Evolutionary conservation across 2,888 invertebrate species (phyloP).

Genomic region (Drosophila meridiana): DNA sequence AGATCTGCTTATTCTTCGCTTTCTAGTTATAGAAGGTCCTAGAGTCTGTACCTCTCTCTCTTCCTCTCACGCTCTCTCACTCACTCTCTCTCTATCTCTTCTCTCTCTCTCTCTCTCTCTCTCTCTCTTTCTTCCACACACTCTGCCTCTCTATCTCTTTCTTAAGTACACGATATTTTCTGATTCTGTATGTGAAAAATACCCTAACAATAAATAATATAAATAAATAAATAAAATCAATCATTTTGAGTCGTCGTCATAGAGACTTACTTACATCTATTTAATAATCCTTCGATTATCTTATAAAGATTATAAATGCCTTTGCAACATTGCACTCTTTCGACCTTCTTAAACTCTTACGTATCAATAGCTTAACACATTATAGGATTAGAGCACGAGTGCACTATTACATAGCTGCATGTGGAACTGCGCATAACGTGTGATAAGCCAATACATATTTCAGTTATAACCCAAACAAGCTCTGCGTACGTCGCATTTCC

Average conservation of each 20-base stretch:
- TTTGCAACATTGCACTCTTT: not conserved
- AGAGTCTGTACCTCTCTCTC: too few species aligned
- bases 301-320: not conserved
- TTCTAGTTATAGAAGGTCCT: too few species aligned
- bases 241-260: not conserved
- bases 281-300: not conserved
- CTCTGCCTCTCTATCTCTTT: not conserved
- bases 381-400: constrained; percentile 19
- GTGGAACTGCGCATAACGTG: constrained; percentile 8
- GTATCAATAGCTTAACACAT: not conserved
- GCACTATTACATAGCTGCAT: not conserved
- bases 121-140: not conserved
- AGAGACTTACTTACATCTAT: not conserved
- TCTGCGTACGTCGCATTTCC: constrained; percentile 39
- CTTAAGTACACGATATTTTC: not conserved
- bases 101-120: not conserved
- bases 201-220: not conserved
- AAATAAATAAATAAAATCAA: too few species aligned
- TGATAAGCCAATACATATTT: constrained; percentile 30
- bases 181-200: not conserved
- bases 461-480: constrained; percentile 21
- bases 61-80: too few species aligned
- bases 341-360: not conserved
- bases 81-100: too few species aligned
- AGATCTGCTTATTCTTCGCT: too few species aligned